A percentile compares a stretch with the other conserved stretches of the same genome.
Evolutionary conservation across 2,797 vertebrate genomes (phyloP).

Genomic region (Alauda arvensis): DNA sequence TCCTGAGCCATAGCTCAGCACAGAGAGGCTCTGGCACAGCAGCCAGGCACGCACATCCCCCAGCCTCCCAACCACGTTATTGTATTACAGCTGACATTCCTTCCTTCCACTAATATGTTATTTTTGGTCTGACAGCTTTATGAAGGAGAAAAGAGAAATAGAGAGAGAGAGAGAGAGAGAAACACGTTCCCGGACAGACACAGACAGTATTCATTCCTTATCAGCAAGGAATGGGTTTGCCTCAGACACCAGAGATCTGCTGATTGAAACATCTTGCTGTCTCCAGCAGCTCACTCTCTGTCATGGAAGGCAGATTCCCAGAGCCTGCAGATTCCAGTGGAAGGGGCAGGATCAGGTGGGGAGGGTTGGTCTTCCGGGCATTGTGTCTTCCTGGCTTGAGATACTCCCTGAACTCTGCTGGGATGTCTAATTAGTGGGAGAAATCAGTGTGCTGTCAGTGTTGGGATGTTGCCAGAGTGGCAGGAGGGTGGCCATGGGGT

Average conservation of each 20-base stretch:
- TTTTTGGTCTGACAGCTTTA: slow-evolving; percentile 49
- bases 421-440: background rate
- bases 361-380: background rate
- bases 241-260: background rate
- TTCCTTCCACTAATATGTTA: slow-evolving; percentile 40
- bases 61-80: background rate
- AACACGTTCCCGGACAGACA: background rate
- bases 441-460: background rate
- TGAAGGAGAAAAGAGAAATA: slow-evolving; percentile 44
- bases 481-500: background rate
- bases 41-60: slow-evolving; percentile 3
- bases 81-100: slow-evolving; percentile 35
- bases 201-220: slow-evolving; percentile 38
- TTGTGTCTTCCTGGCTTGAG: background rate
- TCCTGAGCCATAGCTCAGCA: background rate
- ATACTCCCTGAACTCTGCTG: background rate
- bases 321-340: background rate
- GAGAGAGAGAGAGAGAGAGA: background rate
- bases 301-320: background rate
- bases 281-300: background rate
- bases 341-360: background rate
- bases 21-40: background rate
- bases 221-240: slow-evolving; percentile 11
- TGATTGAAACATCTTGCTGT: slow-evolving; percentile 33
- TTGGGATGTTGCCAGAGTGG: fast-evolving